Percentiles rank a stretch among this genome's conserved stretches.
Conservation (phyloP, 2,113 vertebrate genomes). For the Pampusana beccarii region DNA sequence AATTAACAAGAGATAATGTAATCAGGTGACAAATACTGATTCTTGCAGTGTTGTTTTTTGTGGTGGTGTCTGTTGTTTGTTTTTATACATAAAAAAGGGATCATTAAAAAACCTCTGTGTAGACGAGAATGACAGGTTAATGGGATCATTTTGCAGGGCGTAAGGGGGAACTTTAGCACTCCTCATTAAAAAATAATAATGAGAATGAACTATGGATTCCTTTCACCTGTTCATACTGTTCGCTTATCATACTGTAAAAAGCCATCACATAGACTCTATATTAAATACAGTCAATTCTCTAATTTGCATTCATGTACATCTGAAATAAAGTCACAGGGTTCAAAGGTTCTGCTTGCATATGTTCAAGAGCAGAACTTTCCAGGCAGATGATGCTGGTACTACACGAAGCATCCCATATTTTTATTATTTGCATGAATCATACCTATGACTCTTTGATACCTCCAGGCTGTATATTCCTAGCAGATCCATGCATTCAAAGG, state of each 20-base stretch:
- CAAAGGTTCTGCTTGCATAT: not conserved
- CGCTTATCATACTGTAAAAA: not conserved
- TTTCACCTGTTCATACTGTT: not conserved
- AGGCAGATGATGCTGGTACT: not conserved
- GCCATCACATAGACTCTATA: not conserved
- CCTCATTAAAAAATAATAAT: not conserved
- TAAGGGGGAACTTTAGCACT: not conserved
- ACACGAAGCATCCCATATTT: not conserved
- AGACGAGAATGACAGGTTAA: not conserved
- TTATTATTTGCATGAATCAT: slow-evolving; percentile 56
- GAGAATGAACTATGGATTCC: not conserved
- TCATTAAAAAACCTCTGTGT: not conserved
- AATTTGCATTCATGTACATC: not conserved
- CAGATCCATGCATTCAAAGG: slow-evolving; percentile 23
- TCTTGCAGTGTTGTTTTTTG: not conserved
- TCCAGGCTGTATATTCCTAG: slow-evolving; percentile 1
- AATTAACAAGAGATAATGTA: not conserved
- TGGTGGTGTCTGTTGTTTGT: too few species aligned
- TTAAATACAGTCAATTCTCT: not conserved
- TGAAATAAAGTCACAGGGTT: not conserved
- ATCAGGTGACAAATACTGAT: not conserved
- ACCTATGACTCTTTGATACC: not conserved
- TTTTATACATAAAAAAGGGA: too few species aligned
- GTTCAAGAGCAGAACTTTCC: not conserved
- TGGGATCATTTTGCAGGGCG: not conserved